Conservation (phyloP, 2,113 vertebrate species). For the Lepisosteus oculatus region DNA sequence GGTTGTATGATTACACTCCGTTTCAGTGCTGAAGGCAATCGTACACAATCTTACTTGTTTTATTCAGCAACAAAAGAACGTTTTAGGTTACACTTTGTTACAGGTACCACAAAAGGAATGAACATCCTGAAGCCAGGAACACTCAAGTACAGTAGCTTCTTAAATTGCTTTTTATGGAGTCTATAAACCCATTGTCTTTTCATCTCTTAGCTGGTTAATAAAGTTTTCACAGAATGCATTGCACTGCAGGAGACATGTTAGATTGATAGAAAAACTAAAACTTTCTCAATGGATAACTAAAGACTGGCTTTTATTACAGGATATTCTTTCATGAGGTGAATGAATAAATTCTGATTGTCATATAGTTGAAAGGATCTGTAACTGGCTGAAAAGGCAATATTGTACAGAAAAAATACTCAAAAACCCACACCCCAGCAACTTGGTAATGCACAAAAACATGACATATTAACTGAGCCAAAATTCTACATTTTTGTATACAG, state of each 20-base stretch:
- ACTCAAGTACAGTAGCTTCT: not conserved
- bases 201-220: too few relatives aligned
- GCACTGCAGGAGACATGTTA: not conserved
- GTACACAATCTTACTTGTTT: too few relatives aligned
- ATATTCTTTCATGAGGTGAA: constrained; percentile 8
- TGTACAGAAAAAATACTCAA: not conserved
- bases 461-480: not conserved
- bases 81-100: not conserved
- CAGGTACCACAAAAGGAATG: not conserved
- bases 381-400: not conserved
- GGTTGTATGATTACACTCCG: too few relatives aligned
- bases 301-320: not conserved
- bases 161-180: not conserved
- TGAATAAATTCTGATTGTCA: constrained; percentile 14
- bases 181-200: not conserved
- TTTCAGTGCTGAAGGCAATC: too few relatives aligned
- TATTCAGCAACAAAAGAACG: too few relatives aligned
- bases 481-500: not conserved
- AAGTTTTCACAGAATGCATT: too few relatives aligned
- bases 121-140: not conserved
- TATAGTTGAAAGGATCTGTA: constrained; percentile 8
- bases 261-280: not conserved
- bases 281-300: not conserved
- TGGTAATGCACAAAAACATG: not conserved
- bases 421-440: not conserved